Evolutionary conservation across 2,888 invertebrate genomes (phyloP), one percentile per base, ranked within the genome.

Genomic region (Baccha elongata): DNA sequence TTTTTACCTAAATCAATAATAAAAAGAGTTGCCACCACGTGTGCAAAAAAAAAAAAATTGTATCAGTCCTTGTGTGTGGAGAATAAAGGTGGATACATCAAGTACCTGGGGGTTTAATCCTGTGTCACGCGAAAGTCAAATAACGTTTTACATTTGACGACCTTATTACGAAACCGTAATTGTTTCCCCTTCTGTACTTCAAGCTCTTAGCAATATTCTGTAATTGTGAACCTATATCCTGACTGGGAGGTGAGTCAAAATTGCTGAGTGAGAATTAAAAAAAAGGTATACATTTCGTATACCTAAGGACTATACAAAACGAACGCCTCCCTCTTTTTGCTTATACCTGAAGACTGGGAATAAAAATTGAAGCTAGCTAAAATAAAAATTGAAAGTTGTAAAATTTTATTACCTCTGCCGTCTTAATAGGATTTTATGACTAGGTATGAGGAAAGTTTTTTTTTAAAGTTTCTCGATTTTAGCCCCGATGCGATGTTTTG

Each of bases 341-440:
- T 3, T 8, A 5, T n/a, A 17, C 11, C 21, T 15, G 10, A n/a
- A n/a, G n/a, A 23, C 23, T 23, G 42, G 62, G 44, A 62, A 62
- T 60, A 35, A 40, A 72, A 83, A 62, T 62, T 72, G 72, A 73
- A 76, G 71, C 67, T 46, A 76, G 76, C 71, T 76, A 67, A 87
- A 88, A 88, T 87, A 88, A 87, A 88, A 88, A 88, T 88, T 87
- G 88, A 88, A 88, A 89, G 88, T 88, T 88, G 87, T 88, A 86
- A 88, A 88, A 87, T 88, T 87, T 89, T 86, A 89, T 85, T 84
- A 85, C 85, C 86, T 79, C 84, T 85, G 84, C 71, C 80, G 68
- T 71, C 80, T 84, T 81, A 84, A 76, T 84, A 73, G 69, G 72
- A 80, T 76, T 81, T 76, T 73, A 81, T 81, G 75, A 76, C 78